Base-by-base conservation (phyloP, 2,888 invertebrate species). In the Volucella inanis region DNA sequence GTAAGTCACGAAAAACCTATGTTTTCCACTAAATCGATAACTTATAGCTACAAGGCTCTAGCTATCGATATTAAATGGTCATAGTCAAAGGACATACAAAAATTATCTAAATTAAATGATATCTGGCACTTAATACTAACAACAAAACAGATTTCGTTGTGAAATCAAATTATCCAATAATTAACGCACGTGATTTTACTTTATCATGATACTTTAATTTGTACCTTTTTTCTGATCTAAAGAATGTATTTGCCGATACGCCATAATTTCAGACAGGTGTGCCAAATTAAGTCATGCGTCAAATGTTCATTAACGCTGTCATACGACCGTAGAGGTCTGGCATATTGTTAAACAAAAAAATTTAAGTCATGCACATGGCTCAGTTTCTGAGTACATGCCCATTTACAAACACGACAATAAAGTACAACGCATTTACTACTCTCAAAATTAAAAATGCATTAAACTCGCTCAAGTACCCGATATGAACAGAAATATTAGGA, bases 181-280 rank as follows among this genome's bases (percentile, higher is more conserved):
- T 55, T 45, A 3, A 55, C 47, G 47, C 70, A 70, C 70, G 49
- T 70, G 57, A 71, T 59, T 71, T 59, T 61, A 15, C 22, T 6
- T 41, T 9, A 61, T 61, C 67, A 71, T 50, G 70, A 47, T 57
- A 49, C 61, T 15, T 54, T 67, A 68, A 68, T 80, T 80, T 61
- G 64, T 38, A 62, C 10, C 50, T 71, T 38, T 45, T 31, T 41
- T 61, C 47, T 15, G 41, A 71, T 18, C 55, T 55, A 43, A 31
- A 54, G 39, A 39, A 47, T 38, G 18, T 22, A 31, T 12, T 22
- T 39, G 41, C 8, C 14, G 50, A 55, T 54, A 11, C 50, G 15
- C 9, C 10, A 15, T 10, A 18, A 15, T 9, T 18, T n/a, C 31
- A 14, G 2, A n/a, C 77, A 70, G 47, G 70, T 62, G 61, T 15